A percentile compares a stretch with the other conserved stretches of the same genome.
phyloP scores from a whole-genome alignment of 2,888 invertebrate species.

The Athetis lepigone region DNA sequence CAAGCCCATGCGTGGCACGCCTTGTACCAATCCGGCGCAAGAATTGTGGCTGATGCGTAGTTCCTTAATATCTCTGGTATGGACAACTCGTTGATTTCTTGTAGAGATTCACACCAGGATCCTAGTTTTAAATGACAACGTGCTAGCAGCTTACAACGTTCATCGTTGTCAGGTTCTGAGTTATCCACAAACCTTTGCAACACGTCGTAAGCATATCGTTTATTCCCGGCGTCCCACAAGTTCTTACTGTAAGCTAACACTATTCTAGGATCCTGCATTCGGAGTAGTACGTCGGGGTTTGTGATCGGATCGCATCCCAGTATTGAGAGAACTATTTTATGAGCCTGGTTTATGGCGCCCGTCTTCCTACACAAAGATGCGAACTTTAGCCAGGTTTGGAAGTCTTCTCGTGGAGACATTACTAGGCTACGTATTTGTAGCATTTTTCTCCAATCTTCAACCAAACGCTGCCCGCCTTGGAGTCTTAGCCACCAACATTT shows the following conservation, averaged over 20 bases:
- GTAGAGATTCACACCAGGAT: slow-evolving; percentile 97
- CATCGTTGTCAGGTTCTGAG: slow-evolving; percentile 87
- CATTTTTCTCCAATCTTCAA: slow-evolving; percentile 99
- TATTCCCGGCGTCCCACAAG: slow-evolving; percentile 96
- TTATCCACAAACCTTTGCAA: slow-evolving; percentile 94
- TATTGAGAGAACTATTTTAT: slow-evolving; percentile 97
- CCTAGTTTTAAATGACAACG: slow-evolving; percentile 98
- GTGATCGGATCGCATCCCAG: slow-evolving; percentile 94
- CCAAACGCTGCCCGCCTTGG: slow-evolving; percentile 97
- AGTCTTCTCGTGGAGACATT: slow-evolving; percentile 97
- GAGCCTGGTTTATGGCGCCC: slow-evolving; percentile 96
- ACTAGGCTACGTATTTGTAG: slow-evolving; percentile 98
- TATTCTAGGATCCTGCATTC: slow-evolving; percentile 95
- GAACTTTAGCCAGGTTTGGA: slow-evolving; percentile 98
- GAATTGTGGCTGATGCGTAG: slow-evolving; percentile 95
- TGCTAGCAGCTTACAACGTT: slow-evolving; percentile 91
- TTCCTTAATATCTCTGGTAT: slow-evolving; percentile 94
- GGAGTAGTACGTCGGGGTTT: slow-evolving; percentile 92
- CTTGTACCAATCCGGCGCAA: slow-evolving; percentile 97
- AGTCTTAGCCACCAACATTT: slow-evolving; percentile 98
- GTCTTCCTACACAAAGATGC: slow-evolving; percentile 99
- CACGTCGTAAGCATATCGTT: slow-evolving; percentile 94
- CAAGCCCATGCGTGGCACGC: slow-evolving; percentile 99
- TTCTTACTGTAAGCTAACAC: slow-evolving; percentile 99
- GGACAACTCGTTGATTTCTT: slow-evolving; percentile 95